Base-by-base conservation (phyloP, 2,888 invertebrate species). In the Baccha elongata region DNA sequence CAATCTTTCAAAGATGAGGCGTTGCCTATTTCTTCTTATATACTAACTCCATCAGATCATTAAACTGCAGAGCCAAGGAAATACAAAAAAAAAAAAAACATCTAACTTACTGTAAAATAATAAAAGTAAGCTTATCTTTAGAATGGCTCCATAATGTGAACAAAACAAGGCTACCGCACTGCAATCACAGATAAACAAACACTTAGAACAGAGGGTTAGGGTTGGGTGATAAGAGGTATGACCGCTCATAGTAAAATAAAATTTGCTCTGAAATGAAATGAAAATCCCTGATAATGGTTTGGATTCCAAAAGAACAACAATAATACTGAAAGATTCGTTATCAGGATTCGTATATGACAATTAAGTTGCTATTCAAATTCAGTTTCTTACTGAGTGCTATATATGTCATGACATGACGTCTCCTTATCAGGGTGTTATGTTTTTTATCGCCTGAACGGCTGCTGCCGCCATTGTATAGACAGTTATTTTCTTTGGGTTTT, bases 141-240 rank as follows among this genome's bases (percentile, higher is more conserved):
- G 8, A 72, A 76, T 71, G 81, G 60, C 32, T 76, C 42, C 60
- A 76, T 76, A 67, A 76, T 76, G 67, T 67, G 67, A 53, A 76
- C 62, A 67, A 37, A 81, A 81, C 76, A 81, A 64, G 75, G 76
- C 81, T 81, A 71, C 81, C 46, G 69, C 72, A 67, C 67, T 62
- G 67, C 19, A 44, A 60, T 58, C 42, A 40, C 29, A 42, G 65
- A 68, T 76, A 69, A 69, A 44, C 19, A 23, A 21, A 6, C 32
- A 65, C 35, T 11, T 13, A 40, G 15, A 15, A 15, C 23, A 2
- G 19, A 58, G 21, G 46, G 35, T 69, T n/a, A 55, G 35, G 68
- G 44, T 19, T 44, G 35, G 15, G 3, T 35, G 46, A 69, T 69
- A 58, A 55, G 40, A 15, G 13, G 17, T 11, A 44, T 58, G 65